Percentiles rank a stretch among this genome's conserved stretches.
Conservation (phyloP, 2,888 invertebrate species). For the Mactromeris polynyma region DNA sequence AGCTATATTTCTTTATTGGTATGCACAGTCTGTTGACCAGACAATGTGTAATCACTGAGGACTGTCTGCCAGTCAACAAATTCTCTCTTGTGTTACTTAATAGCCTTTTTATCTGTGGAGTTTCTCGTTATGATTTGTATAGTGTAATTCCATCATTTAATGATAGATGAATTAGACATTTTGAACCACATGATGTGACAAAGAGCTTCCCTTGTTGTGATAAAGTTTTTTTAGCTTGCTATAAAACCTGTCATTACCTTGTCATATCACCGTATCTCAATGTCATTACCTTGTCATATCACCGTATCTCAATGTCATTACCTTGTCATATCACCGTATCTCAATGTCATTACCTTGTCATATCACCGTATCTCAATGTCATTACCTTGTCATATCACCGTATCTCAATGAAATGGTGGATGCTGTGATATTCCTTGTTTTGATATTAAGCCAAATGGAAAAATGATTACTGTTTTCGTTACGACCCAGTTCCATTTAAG, state of each 20-base stretch:
- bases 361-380: too few species aligned
- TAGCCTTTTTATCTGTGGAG: neutral
- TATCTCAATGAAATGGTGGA: too few species aligned
- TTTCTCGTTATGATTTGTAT: neutral
- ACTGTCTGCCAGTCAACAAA: neutral
- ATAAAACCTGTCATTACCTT: neutral
- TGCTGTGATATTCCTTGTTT: too few species aligned
- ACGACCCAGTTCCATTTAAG: too few species aligned
- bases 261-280: neutral
- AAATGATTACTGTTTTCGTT: too few species aligned
- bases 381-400: neutral
- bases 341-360: neutral
- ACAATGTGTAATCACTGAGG: neutral
- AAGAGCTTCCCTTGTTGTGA: neutral
- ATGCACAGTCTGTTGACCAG: neutral
- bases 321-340: too few species aligned
- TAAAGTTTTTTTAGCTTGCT: neutral
- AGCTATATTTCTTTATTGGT: neutral
- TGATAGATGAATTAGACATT: neutral
- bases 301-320: too few species aligned
- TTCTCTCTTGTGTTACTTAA: neutral
- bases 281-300: too few species aligned
- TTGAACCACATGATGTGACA: neutral
- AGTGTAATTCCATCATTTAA: neutral
- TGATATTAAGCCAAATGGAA: too few species aligned